A percentile compares a stretch with the other conserved stretches of the same genome.
Conservation (phyloP, 1,140 invertebrate species). For the Neomicropteryx cornuta region DNA sequence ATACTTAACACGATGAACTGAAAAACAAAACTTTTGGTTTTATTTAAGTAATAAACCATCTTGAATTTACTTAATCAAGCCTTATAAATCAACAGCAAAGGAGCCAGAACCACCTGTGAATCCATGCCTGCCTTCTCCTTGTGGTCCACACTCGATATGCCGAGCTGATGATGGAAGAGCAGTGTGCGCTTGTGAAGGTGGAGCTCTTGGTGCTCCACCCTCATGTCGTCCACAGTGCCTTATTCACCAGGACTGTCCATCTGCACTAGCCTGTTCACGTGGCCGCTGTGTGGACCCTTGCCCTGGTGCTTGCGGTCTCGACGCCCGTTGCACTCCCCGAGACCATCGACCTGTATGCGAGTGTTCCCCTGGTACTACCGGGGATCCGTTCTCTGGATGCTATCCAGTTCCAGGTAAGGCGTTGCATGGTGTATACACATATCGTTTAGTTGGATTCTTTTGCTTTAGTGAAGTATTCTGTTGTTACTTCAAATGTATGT, state of each 20-base stretch:
- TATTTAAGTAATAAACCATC: no score
- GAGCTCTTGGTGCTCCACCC: slow-evolving; percentile 75
- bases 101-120: slow-evolving; percentile 32
- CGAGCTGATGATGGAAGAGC: slow-evolving; percentile 54
- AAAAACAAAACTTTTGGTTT: no score
- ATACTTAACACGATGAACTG: no score
- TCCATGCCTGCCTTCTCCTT: slow-evolving; percentile 69
- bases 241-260: slow-evolving; percentile 69
- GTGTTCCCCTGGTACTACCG: slow-evolving; percentile 62
- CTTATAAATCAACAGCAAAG: slow-evolving; percentile 19
- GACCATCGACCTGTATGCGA: slow-evolving; percentile 69
- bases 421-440: no score
- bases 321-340: slow-evolving; percentile 64
- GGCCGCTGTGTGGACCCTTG: slow-evolving; percentile 72
- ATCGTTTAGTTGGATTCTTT: slow-evolving; percentile 7
- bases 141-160: slow-evolving; percentile 72
- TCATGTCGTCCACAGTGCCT: slow-evolving; percentile 67
- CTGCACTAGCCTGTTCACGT: slow-evolving; percentile 63
- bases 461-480: slow-evolving; percentile 10
- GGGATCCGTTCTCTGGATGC: slow-evolving; percentile 73
- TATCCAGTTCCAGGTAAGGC: slow-evolving; percentile 54
- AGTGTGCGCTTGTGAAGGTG: slow-evolving; percentile 63
- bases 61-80: no score
- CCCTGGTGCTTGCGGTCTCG: slow-evolving; percentile 70
- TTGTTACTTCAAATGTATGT: slow-evolving; percentile 20